These are phyloP conservation scores for Onychostoma macrolepis DNA, from an alignment of 2,113 vertebrate genomes.

Conservation along the genomic window DNA sequence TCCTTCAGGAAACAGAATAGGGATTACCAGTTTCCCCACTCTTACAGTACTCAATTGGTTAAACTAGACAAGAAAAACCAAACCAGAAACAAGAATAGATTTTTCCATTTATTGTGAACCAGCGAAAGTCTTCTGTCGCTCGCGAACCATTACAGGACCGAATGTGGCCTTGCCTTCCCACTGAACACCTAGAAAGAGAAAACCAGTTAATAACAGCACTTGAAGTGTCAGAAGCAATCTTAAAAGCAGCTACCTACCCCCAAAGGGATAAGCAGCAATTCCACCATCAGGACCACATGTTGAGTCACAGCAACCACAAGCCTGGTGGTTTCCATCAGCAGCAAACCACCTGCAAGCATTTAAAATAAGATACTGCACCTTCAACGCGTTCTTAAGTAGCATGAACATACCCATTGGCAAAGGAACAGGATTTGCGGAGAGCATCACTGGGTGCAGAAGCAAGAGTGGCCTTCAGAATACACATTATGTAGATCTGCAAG, in stretches of 20 bases:
- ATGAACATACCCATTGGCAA: slow-evolving; percentile 55
- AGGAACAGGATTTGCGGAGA: slow-evolving; percentile 69
- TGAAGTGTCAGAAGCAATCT: too few relatives aligned
- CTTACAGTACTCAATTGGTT: too few relatives aligned
- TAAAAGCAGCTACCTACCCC: background rate
- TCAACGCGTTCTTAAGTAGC: too few relatives aligned
- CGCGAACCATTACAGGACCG: slow-evolving; percentile 11
- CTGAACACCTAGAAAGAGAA: background rate
- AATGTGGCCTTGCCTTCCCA: slow-evolving; percentile 15
- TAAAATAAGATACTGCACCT: background rate
- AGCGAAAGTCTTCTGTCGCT: background rate
- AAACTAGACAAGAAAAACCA: too few relatives aligned
- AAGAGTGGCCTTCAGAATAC: slow-evolving; percentile 59
- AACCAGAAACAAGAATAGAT: too few relatives aligned
- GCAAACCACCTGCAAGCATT: slow-evolving; percentile 41
- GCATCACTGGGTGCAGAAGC: background rate
- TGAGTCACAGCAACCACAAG: slow-evolving; percentile 51
- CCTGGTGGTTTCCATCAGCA: slow-evolving; percentile 33
- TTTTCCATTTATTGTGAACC: too few relatives aligned
- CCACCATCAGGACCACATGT: slow-evolving; percentile 11
- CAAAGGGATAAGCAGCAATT: background rate
- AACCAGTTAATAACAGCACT: background rate
- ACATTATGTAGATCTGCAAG: slow-evolving; percentile 67
- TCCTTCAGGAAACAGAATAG: too few relatives aligned
- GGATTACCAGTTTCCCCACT: too few relatives aligned